Base-by-base conservation (phyloP, 2,113 vertebrate species). In the Crotalus helleri region DNA sequence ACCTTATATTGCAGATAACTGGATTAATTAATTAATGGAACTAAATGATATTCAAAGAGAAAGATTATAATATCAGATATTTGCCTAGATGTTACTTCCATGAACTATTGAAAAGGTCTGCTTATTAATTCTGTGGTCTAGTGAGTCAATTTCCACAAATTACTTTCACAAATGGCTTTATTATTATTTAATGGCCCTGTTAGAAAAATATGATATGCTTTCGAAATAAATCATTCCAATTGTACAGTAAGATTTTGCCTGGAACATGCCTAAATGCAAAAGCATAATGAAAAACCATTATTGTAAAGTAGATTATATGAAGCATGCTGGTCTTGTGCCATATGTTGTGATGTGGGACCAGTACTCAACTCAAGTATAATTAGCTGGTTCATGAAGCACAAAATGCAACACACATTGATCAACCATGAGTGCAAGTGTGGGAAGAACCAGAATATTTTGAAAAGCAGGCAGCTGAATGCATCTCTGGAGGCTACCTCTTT, bases 131-230 rank as follows among this genome's bases (percentile, higher is more conserved):
- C 85, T 95, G 26, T 5, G 85, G 49, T 85, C 69, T 90, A 2
- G 87, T 91, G 91, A 94, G 59, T 0, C 2, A 15, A 86, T 93
- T 69, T 51, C 64, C 11, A 87, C 55, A 90, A 93, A 69, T 85
- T 91, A 2, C 46, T 95, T 93, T 94, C 57, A 88, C 51, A 94
- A 85, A 46, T 91, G 33, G 1, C 39, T 91, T 39, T 26, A 33
- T 93, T 53, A 13, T 33, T 49, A 12, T 46, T 21, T 88, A 54
- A 93, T 94, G 11, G 89, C 54, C 44, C 0, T 91, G 2, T 87
- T 93, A 90, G 54, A 90, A 94, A 95, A 93, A 93, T 23, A 4
- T 51, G 2, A 10, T 61, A 23, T 61, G 91, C 74, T 57, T 92
- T 85, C 58, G 89, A 85, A 90, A 86, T 59, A 64, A 23, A 91